These are phyloP conservation scores for Bubo scandiacus DNA, from an alignment of 2,113 vertebrate genomes.

Conservation along the genomic window DNA sequence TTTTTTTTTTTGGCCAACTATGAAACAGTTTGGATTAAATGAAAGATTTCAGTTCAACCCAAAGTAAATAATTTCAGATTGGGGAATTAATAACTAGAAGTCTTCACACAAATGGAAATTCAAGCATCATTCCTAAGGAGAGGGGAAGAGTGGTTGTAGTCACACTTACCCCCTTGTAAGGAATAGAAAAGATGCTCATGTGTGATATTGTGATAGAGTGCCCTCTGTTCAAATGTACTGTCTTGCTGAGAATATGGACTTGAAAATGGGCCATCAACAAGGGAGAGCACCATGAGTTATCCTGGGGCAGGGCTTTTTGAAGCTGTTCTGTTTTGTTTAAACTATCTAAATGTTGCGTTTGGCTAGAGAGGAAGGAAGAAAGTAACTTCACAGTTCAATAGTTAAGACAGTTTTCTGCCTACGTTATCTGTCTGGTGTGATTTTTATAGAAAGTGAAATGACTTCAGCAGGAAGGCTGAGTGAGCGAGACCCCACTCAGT, in stretches of 20 bases:
- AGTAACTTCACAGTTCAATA: neutral
- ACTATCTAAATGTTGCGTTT: neutral
- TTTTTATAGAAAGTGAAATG: neutral
- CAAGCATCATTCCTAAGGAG: neutral
- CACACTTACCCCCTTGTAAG: neutral
- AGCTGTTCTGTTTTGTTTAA: neutral
- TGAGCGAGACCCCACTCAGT: neutral
- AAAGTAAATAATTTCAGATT: constrained; percentile 1
- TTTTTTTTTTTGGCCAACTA: neutral
- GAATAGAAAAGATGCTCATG: neutral
- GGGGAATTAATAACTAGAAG: neutral
- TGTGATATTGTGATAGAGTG: neutral
- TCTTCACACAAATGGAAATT: neutral
- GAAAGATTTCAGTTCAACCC: neutral
- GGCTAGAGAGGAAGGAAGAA: neutral
- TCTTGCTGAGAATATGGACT: neutral
- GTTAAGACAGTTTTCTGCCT: neutral
- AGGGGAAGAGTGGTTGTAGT: neutral
- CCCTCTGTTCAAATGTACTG: neutral
- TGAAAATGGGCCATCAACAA: neutral
- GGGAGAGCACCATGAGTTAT: neutral
- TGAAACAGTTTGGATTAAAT: constrained; percentile 15
- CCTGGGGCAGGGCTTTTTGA: neutral
- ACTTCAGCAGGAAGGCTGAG: neutral
- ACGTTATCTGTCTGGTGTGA: neutral